Percentiles rank a stretch among this genome's conserved stretches.
phyloP scores from a whole-genome alignment of 2,797 vertebrate genomes.

The Pteropus rufus region DNA sequence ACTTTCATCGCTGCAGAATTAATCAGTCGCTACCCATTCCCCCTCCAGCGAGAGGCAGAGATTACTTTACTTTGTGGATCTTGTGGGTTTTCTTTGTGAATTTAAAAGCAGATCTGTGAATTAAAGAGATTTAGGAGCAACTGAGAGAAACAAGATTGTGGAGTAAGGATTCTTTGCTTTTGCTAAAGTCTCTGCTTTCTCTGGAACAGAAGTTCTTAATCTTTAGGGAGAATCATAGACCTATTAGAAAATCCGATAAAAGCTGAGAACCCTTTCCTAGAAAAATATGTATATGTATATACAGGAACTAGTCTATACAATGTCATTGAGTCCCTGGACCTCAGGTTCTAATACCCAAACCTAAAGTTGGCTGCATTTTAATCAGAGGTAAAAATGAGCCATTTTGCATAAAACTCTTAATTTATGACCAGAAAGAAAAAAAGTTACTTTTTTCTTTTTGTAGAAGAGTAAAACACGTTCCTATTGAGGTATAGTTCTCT shows the following conservation, averaged over 20 bases:
- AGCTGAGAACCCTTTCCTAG: neutral
- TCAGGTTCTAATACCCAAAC: neutral
- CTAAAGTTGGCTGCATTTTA: constrained; percentile 14
- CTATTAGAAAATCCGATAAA: constrained; percentile 5
- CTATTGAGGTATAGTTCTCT: constrained; percentile 73
- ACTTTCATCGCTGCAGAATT: neutral
- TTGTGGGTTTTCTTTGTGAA: constrained; percentile 43
- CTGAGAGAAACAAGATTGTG: constrained; percentile 4
- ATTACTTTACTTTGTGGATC: neutral
- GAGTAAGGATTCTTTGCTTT: constrained; percentile 41
- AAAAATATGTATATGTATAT: neutral
- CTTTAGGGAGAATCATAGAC: neutral
- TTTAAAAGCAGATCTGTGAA: constrained; percentile 32
- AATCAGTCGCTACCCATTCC: neutral
- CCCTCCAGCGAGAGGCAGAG: neutral
- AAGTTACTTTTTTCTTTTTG: constrained; percentile 12
- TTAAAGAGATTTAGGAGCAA: constrained; percentile 7
- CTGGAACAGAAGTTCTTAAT: constrained; percentile 30
- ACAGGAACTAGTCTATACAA: neutral
- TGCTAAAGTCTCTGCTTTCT: neutral
- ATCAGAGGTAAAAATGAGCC: neutral
- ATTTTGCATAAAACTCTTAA: constrained; percentile 48
- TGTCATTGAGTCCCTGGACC: neutral
- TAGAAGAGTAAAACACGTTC: constrained; percentile 61
- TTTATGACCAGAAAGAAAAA: constrained; percentile 17